Base-by-base conservation (phyloP, 2,113 vertebrate genomes). In the Zingel zingel region DNA sequence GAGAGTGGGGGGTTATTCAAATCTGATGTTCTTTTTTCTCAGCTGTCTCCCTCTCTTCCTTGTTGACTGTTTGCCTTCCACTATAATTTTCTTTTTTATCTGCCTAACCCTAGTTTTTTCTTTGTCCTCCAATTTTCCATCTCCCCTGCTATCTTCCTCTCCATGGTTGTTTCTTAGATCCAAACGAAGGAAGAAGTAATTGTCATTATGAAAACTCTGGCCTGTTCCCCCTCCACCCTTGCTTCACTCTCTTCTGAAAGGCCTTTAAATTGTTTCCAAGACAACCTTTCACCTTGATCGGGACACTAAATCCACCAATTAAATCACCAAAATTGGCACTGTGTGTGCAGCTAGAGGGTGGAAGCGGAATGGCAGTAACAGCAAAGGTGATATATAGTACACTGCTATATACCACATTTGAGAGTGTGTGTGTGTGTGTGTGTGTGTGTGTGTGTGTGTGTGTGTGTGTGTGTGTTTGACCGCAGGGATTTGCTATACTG, bases 221-320 rank as follows among this genome's bases (percentile, higher is more conserved):
- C 63, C 53, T 53, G 21, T 56, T 47, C 45, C 68, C 62, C 25
- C 62, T 39, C 74, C 67, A 58, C 71, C 39, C 13, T 63, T 62
- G 21, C 79, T 83, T 87, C 77, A 82, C 53, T 87, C 84, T 83
- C 67, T 74, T 82, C 84, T 86, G 88, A 88, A 58, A 25, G 73
- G 54, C 74, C 50, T 86, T 82, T 93, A 92, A 91, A 93, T 93
- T 91, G 89, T 91, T 88, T 90, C 63, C 69, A 66, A 78, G 88
- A 88, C 85, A 89, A 82, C 79, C 81, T 89, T 91, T 93, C 81
- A 93, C 86, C 90, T 93, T 92, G 83, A 88, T 91, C 77, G 68
- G 81, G 82, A 91, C 87, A 84, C 90, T 92, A 92, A 92, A 92
- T 91, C 90, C 86, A 83, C 80, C 89, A 94, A 92, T 93, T 92